Evolutionary conservation across 2,888 invertebrate genomes (phyloP), one percentile per base, ranked within the genome.

Genomic region (Horisme vitalbata): DNA sequence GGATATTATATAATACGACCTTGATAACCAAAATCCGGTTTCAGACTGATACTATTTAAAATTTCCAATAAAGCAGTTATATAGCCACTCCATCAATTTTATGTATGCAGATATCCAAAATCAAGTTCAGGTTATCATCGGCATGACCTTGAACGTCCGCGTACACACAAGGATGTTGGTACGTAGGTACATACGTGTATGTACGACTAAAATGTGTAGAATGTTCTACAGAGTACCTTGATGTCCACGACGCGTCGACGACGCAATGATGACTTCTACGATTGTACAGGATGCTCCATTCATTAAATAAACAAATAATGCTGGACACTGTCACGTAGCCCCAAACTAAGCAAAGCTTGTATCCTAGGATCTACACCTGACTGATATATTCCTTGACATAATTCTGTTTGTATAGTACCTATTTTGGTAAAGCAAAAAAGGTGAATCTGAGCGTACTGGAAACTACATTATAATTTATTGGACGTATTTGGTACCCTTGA

Each of bases 261-360:
- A 6, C 9, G 4, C 15, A 18, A 33, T 14, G 30, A 28, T 27
- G 13, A n/a, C 20, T 3, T 20, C 12, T 20, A 26, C 8, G 10
- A 20, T 37, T 11, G 4, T 39, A 55, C 37, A 57, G 52, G 52
- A 7, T 52, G 56, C 15, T 41, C 11, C 20, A 10, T n/a, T n/a
- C n/a, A n/a, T n/a, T n/a, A n/a, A n/a, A n/a, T n/a, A n/a, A n/a
- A n/a, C n/a, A n/a, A n/a, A n/a, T n/a, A n/a, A n/a, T n/a, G n/a
- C n/a, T n/a, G n/a, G n/a, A n/a, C n/a, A n/a, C n/a, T n/a, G n/a
- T n/a, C n/a, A n/a, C n/a, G n/a, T n/a, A n/a, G n/a, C n/a, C n/a
- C n/a, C n/a, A n/a, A n/a, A n/a, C n/a, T n/a, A n/a, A n/a, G n/a
- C n/a, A n/a, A n/a, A n/a, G n/a, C n/a, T n/a, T n/a, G n/a, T n/a